Evolutionary conservation across 2,888 invertebrate species (phyloP), one percentile per base, ranked within the genome.

Genomic region (Apeira syringaria): DNA sequence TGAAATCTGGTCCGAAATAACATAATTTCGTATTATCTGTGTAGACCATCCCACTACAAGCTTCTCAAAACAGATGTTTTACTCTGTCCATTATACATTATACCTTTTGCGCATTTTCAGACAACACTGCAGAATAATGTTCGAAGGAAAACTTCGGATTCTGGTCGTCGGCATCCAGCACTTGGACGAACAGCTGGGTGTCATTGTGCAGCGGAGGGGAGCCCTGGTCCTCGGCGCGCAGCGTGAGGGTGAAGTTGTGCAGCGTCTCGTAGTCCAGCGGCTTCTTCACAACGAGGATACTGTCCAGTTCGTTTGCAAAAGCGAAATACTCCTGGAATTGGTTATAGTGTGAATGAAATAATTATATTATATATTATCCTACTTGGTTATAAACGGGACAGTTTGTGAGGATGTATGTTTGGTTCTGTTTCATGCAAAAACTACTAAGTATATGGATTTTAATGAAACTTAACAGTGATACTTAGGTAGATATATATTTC

Each of bases 151-250:
- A 97, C 61, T 92, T 92, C 0, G 97, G 97, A 87, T 97, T 97
- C 83, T 97, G 97, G 78, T 97, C 97, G 66, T 97, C 97, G 0
- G 97, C 97, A 74, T 97, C 97, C 11, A 96, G 92, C 27, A 97
- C 94, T 29, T 72, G 93, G 0, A 98, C 94, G 2, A 92, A 91
- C 2, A 98, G 91, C 15, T 91, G 82, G 0, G 97, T 95, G 64
- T 96, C 95, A 24, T 94, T 93, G 65, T 92, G 92, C 57, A 92
- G 92, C 0, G 97, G 94, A 1, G 97, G 97, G 27, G 92, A 91
- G 12, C 97, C 97, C 74, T 95, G 95, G 82, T 97, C 97, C 83
- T 94, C 91, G 0, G 94, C 94, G 3, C 94, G 83, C 35, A 97
- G 92, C 29, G 91, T 91, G 9, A 97, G 92, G 0, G 95, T 95